phyloP scores from a whole-genome alignment of 1,140 invertebrate species.

The Drosophila parabipectinata region DNA sequence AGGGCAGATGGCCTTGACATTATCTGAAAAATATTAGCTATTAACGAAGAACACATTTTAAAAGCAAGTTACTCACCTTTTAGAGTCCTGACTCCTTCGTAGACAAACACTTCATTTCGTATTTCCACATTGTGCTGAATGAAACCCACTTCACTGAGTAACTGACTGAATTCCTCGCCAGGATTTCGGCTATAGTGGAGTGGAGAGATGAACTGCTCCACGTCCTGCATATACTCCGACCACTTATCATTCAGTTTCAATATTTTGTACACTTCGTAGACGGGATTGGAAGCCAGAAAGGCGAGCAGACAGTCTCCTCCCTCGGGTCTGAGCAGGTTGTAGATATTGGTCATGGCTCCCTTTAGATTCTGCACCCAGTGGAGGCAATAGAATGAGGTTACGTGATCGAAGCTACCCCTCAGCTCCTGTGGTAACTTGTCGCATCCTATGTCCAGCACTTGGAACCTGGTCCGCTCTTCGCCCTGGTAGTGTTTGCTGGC shows the following conservation, averaged over 20 bases:
- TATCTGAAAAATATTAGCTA: slow-evolving; percentile 83
- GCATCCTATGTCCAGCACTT: slow-evolving; percentile 87
- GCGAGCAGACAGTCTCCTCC: slow-evolving; percentile 88
- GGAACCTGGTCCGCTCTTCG: slow-evolving; percentile 85
- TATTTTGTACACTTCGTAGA: slow-evolving; percentile 89
- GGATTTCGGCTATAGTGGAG: slow-evolving; percentile 88
- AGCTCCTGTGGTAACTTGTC: slow-evolving; percentile 66
- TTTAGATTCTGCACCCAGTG: slow-evolving; percentile 92
- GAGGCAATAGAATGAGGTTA: slow-evolving; percentile 92
- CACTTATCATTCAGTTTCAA: slow-evolving; percentile 87
- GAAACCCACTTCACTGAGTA: slow-evolving; percentile 89
- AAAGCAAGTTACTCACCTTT: slow-evolving; percentile 39
- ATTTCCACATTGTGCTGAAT: slow-evolving; percentile 87
- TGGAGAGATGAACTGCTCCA: slow-evolving; percentile 87
- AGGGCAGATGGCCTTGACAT: slow-evolving; percentile 90
- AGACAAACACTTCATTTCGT: slow-evolving; percentile 87
- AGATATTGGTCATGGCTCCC: slow-evolving; percentile 84
- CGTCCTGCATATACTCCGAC: slow-evolving; percentile 88
- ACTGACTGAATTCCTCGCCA: slow-evolving; percentile 86
- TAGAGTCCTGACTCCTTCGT: slow-evolving; percentile 85
- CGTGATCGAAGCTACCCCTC: slow-evolving; percentile 87
- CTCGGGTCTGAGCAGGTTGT: slow-evolving; percentile 49
- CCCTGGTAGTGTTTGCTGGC: slow-evolving; percentile 85
- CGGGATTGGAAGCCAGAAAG: slow-evolving; percentile 89
- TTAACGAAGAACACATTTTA: no score